Conservation (phyloP, 2,797 vertebrate genomes). For the Bovichtus diacanthus region DNA sequence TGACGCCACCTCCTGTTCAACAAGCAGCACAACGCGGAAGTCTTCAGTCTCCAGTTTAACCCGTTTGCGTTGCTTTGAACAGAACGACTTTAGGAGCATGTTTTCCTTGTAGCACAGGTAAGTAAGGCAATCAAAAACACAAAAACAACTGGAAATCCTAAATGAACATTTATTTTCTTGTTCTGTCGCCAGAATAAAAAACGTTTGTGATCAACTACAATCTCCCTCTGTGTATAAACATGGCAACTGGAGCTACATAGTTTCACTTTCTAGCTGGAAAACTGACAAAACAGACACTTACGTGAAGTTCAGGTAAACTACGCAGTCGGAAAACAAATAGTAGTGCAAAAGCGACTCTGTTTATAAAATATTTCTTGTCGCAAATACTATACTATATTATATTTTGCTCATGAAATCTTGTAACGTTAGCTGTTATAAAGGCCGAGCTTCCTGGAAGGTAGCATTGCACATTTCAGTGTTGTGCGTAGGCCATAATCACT, state of each 20-base stretch:
- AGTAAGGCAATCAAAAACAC: too few relatives aligned
- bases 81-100: slow-evolving; percentile 20
- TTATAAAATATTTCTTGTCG: neutral
- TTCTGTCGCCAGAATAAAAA: neutral
- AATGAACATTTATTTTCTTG: too few relatives aligned
- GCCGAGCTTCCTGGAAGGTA: slow-evolving; percentile 12
- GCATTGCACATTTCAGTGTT: neutral
- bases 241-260: neutral
- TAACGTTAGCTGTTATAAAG: neutral
- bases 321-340: neutral
- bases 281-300: too few relatives aligned
- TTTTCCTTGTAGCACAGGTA: slow-evolving; percentile 54
- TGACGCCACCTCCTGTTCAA: slow-evolving; percentile 29
- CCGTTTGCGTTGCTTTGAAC: neutral
- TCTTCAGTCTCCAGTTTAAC: neutral
- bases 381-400: neutral
- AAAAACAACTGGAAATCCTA: rapidly evolving
- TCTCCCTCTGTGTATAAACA: neutral
- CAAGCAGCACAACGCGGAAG: slow-evolving; percentile 62
- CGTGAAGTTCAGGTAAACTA: neutral
- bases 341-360: rapidly evolving
- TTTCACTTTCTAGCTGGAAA: slow-evolving; percentile 61
- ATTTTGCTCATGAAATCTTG: neutral
- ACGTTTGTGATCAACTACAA: neutral
- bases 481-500: slow-evolving; percentile 7